phyloP scores from a whole-genome alignment of 2,888 invertebrate species.

The Apomyelois bistriatella region DNA sequence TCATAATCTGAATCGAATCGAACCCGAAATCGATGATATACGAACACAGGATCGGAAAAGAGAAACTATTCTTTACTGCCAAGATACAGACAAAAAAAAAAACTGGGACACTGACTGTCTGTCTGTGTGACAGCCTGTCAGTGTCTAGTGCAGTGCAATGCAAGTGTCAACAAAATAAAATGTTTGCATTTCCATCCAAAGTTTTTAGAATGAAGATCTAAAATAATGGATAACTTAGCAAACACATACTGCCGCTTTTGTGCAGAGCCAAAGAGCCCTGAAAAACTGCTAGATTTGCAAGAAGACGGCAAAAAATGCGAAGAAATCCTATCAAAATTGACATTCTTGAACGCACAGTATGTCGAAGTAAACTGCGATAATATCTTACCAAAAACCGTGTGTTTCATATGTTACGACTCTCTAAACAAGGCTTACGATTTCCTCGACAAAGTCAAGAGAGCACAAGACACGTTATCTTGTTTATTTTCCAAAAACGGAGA shows the following conservation, averaged over 20 bases:
- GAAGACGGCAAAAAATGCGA: conserved; percentile 40
- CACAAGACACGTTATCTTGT: conserved; percentile 44
- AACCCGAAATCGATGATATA: no score
- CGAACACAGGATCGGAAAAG: no score
- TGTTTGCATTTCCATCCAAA: no score
- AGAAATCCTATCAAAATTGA: conserved; percentile 46
- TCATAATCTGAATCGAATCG: not conserved
- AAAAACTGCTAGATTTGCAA: conserved; percentile 49
- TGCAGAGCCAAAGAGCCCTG: conserved; percentile 48
- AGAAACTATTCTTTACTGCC: no score
- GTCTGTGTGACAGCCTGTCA: no score
- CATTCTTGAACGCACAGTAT: conserved; percentile 59
- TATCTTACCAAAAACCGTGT: conserved; percentile 56
- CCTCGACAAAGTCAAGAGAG: conserved; percentile 46
- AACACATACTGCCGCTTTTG: conserved; percentile 59
- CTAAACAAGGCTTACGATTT: conserved; percentile 60
- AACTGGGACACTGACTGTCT: no score
- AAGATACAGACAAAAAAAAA: not conserved
- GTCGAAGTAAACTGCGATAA: conserved; percentile 49
- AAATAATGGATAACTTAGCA: conserved; percentile 37
- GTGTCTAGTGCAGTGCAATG: no score
- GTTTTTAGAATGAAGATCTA: no score
- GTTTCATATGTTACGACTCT: conserved; percentile 59
- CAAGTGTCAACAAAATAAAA: not conserved
- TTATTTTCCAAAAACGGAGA: conserved; percentile 35